A percentile compares a stretch with the other conserved stretches of the same genome.
phyloP scores from a whole-genome alignment of 2,113 vertebrate species.

The Pseudolaguvia tuberculata region DNA sequence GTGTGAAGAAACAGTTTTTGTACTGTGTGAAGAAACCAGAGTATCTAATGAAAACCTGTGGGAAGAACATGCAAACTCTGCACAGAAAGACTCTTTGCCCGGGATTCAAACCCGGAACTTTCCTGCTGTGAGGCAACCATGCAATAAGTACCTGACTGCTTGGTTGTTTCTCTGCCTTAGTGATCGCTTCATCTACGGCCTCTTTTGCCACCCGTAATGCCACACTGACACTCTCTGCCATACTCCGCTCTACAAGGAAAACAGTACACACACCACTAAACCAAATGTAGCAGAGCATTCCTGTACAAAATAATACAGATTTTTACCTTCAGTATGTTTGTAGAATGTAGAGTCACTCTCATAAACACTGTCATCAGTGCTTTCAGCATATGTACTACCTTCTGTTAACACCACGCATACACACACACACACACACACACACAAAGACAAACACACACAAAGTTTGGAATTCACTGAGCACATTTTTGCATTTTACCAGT shows the following conservation, averaged over 20 bases:
- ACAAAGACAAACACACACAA: no score
- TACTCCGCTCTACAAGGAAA: slow-evolving; percentile 75
- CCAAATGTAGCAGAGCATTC: not conserved
- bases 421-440: no score
- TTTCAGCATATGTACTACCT: slow-evolving; percentile 76
- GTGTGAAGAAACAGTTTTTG: no score
- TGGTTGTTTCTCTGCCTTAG: slow-evolving; percentile 78
- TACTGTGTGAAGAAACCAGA: no score
- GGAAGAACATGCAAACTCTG: no score
- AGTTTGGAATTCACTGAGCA: no score
- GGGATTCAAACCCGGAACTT: no score
- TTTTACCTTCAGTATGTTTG: slow-evolving; percentile 82
- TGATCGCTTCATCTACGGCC: slow-evolving; percentile 90
- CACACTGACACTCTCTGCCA: slow-evolving; percentile 85
- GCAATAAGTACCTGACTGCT: slow-evolving; percentile 78
- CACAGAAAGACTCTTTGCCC: no score
- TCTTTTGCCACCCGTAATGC: slow-evolving; percentile 89
- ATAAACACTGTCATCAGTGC: slow-evolving; percentile 84
- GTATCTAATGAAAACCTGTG: no score
- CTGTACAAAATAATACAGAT: not conserved
- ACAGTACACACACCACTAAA: not conserved
- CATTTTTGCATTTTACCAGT: no score
- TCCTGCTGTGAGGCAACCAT: no score
- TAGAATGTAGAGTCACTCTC: slow-evolving; percentile 88
- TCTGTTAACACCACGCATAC: slow-evolving; percentile 60